Percentiles rank a stretch among this genome's conserved stretches.
Evolutionary conservation across 2,797 vertebrate genomes (phyloP).

Genomic region (Sebastes jordani): DNA sequence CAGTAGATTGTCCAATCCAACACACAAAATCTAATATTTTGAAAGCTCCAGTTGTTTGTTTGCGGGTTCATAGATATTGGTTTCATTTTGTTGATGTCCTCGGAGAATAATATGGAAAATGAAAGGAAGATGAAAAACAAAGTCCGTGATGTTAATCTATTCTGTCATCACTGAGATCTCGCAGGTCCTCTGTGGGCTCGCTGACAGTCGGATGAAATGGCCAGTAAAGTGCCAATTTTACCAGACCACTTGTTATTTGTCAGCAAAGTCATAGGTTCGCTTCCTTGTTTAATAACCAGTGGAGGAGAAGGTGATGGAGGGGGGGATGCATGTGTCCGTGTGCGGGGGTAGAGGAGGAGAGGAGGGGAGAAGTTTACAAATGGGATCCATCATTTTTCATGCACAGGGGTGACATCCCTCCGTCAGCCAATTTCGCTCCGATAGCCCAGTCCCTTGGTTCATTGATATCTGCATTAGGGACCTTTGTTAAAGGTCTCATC

Average conservation of each 20-base stretch:
- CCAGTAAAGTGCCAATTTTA: slow-evolving; percentile 80
- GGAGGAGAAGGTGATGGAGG: slow-evolving; percentile 15
- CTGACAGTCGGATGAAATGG: slow-evolving; percentile 73
- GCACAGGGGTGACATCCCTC: slow-evolving; percentile 82
- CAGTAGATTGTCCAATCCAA: slow-evolving; percentile 41
- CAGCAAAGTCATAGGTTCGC: slow-evolving; percentile 62
- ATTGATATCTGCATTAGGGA: slow-evolving; percentile 88
- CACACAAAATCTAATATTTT: slow-evolving; percentile 58
- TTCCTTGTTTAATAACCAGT: slow-evolving; percentile 75
- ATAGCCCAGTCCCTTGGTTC: slow-evolving; percentile 83
- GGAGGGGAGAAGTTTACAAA: slow-evolving; percentile 78
- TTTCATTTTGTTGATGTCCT: slow-evolving; percentile 67
- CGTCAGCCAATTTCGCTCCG: slow-evolving; percentile 83
- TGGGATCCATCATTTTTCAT: slow-evolving; percentile 87
- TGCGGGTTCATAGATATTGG: slow-evolving; percentile 64
- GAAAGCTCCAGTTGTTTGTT: slow-evolving; percentile 53
- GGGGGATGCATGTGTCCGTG: slow-evolving; percentile 4
- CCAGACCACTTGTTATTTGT: slow-evolving; percentile 73
- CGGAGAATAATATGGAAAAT: slow-evolving; percentile 60
- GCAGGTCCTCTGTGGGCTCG: slow-evolving; percentile 47
- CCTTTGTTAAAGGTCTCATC: slow-evolving; percentile 89
- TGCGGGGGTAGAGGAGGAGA: neutral
- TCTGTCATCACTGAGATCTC: slow-evolving; percentile 72
- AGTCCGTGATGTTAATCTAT: slow-evolving; percentile 76
- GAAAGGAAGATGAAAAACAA: slow-evolving; percentile 75